Conservation (phyloP, 2,888 invertebrate genomes). For the Pachliopta kotzebuea region DNA sequence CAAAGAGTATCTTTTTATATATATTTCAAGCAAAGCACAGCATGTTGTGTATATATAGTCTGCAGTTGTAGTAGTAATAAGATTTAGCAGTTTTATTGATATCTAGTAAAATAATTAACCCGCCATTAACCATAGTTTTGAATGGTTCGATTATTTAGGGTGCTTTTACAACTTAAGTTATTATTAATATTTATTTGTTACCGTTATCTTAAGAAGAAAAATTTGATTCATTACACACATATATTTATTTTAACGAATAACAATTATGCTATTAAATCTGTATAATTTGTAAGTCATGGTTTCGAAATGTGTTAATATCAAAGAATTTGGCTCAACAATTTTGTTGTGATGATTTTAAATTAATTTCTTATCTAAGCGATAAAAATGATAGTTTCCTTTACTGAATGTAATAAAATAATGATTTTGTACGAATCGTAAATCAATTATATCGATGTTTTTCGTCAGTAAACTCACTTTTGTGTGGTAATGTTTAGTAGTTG, state of each 20-base stretch:
- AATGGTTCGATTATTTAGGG: constrained; percentile 50
- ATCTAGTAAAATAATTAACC: neutral
- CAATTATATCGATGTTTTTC: constrained; percentile 32
- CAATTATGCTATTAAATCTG: no score
- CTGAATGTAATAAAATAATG: neutral
- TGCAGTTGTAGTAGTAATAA: no score
- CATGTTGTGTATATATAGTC: no score
- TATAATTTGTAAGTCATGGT: no score
- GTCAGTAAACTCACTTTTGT: constrained; percentile 8
- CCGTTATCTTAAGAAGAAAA: constrained; percentile 9
- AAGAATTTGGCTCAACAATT: constrained; percentile 56
- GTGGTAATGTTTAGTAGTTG: neutral
- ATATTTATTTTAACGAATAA: neutral
- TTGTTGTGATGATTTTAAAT: constrained; percentile 49
- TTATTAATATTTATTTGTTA: constrained; percentile 45
- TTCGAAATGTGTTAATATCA: constrained; percentile 11
- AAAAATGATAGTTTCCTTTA: constrained; percentile 5
- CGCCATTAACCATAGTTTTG: constrained; percentile 45
- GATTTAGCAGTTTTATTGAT: no score
- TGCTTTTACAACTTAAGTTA: constrained; percentile 52
- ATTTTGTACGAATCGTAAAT: constrained; percentile 19
- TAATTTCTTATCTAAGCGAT: constrained; percentile 12
- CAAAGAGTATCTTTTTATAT: no score
- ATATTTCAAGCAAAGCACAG: no score
- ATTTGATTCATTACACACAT: constrained; percentile 1